Base-by-base conservation (phyloP, 53 echinoderm and acorn worm genomes). In the Patiria pectinifera region DNA sequence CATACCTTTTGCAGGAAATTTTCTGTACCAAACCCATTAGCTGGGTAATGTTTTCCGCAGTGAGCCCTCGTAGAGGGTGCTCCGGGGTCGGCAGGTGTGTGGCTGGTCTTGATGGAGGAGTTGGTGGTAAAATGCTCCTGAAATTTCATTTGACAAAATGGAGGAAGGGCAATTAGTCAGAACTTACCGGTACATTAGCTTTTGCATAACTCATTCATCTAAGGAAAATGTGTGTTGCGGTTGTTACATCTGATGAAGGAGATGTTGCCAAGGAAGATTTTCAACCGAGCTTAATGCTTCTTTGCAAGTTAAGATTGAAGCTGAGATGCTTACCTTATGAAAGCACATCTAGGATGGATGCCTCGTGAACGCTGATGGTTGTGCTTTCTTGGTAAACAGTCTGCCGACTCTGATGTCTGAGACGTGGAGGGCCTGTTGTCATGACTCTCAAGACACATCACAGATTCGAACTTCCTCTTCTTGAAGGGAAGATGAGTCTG, bases 271-370 rank as follows among this genome's bases (percentile, higher is more conserved):
- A 53, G 5, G 8, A 53, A 1, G 53, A 6, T 53, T 53, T 1
- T 53, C 8, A 53, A 53, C 53, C 53, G 53, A 53, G 8, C 8
- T 53, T 53, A 53, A 53, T 8, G 53, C 53, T 53, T 53, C 53
- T 53, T 66, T 66, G 14, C 66, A 16, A 66, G 15, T 16, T 18
- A 14, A 66, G 66, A 66, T 66, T 3, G 10, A 18, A 66, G 19
- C 66, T 18, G 22, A 21, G 19, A 74, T 74, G 9, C 13, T 24
- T 5, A 84, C 84, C 69, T 84, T 35, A 84, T 84, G 66, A 84
- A 84, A 23, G 69, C 69, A 43, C 69, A 84, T 84, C 69, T 84
- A 26, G 63, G 84, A 44, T 84, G 84, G 22, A 24, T 66, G 11
- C 66, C 69, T 8, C 19, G 59, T 2, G 4, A 12, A 14, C 59